Evolutionary conservation across 2,797 vertebrate genomes (phyloP).

Genomic region (Xyrichtys novacula): DNA sequence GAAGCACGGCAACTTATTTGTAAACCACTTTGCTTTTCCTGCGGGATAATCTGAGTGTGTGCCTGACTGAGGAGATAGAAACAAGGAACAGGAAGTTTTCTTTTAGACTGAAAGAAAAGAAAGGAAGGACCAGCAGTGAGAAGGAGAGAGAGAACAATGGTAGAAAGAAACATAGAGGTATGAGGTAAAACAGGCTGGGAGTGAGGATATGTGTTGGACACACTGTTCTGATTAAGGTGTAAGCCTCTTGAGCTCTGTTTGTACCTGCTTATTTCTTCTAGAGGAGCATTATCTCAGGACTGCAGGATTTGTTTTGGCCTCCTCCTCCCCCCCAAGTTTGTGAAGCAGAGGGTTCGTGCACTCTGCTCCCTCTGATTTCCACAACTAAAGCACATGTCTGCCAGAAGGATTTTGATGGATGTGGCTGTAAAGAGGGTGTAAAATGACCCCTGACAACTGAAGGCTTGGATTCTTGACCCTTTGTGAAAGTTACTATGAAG

Average conservation of each 20-base stretch:
- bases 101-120: slow-evolving; percentile 27
- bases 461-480: neutral
- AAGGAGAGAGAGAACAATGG: slow-evolving; percentile 32
- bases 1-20: slow-evolving; percentile 22
- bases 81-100: slow-evolving; percentile 42
- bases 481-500: neutral
- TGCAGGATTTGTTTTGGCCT: slow-evolving; percentile 54
- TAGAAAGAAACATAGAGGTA: slow-evolving; percentile 6
- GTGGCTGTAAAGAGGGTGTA: slow-evolving; percentile 1
- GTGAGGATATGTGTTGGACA: slow-evolving; percentile 47
- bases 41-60: slow-evolving; percentile 15
- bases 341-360: slow-evolving; percentile 36
- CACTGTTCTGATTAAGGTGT: slow-evolving; percentile 52
- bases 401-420: slow-evolving; percentile 25
- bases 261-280: slow-evolving; percentile 50
- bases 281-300: slow-evolving; percentile 38
- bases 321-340: slow-evolving; percentile 49
- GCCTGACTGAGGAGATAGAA: slow-evolving; percentile 15
- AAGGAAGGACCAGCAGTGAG: slow-evolving; percentile 37
- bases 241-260: slow-evolving; percentile 52
- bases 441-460: neutral
- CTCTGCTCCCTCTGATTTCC: slow-evolving; percentile 34
- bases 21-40: slow-evolving; percentile 40
- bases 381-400: slow-evolving; percentile 4
- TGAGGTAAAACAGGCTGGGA: slow-evolving; percentile 35